phyloP scores from a whole-genome alignment of 2,888 invertebrate genomes.

The Cephus pygmeus region DNA sequence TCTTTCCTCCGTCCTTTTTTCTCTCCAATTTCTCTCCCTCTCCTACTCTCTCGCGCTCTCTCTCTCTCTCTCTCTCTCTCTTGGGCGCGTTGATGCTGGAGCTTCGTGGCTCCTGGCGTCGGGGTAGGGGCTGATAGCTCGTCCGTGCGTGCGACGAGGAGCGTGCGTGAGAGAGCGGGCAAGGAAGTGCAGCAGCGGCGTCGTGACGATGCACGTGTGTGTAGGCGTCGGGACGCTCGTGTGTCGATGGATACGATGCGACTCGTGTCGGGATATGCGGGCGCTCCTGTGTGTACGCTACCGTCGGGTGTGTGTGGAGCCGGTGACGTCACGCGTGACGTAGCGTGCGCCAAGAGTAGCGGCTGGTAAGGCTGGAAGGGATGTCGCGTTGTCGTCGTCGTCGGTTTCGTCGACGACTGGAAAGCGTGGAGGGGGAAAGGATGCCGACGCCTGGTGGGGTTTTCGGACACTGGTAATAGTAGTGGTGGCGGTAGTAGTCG shows the following conservation, averaged over 20 bases:
- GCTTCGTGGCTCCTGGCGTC: background rate
- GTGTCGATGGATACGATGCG: conserved; percentile 2
- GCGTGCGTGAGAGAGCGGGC: conserved; percentile 1
- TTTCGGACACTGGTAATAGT: conserved; percentile 20
- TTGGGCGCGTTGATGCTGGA: background rate
- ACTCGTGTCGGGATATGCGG: background rate
- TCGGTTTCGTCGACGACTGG: conserved; percentile 25
- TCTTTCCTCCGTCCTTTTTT: background rate
- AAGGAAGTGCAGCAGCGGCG: conserved; percentile 13
- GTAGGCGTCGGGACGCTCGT: conserved; percentile 13
- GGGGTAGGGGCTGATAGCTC: background rate
- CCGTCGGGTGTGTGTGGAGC: background rate
- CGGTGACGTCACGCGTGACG: conserved; percentile 54
- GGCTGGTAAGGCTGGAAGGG: conserved; percentile 15
- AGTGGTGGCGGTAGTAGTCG: background rate
- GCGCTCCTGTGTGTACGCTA: background rate
- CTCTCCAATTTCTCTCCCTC: background rate
- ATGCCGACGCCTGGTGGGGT: conserved; percentile 10
- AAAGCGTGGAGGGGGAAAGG: conserved; percentile 21
- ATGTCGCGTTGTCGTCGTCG: conserved; percentile 19
- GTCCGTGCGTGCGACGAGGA: background rate
- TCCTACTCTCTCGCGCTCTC: background rate
- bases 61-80: conserved; percentile 27
- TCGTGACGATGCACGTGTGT: conserved; percentile 10
- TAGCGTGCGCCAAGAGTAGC: conserved; percentile 34